Conservation (phyloP, 2,888 invertebrate genomes). For the Nephrocerus scutellatus region DNA sequence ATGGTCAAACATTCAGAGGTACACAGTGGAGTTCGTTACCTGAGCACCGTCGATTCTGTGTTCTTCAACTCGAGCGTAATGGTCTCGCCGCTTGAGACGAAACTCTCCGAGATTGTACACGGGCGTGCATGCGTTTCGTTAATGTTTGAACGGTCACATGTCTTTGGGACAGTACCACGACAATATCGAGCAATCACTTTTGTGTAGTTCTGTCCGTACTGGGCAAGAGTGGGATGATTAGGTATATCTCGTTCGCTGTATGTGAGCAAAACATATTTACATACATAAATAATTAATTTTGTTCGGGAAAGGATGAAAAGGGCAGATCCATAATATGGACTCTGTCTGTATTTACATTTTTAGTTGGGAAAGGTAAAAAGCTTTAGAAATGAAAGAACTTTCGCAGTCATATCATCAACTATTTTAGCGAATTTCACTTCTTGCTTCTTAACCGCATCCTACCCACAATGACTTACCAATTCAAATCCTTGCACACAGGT, state of each 20-base stretch:
- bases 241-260: slow-evolving; percentile 45
- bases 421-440: too few relatives aligned
- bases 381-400: too few relatives aligned
- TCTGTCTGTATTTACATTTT: too few relatives aligned
- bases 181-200: slow-evolving; percentile 76
- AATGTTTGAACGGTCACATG: slow-evolving; percentile 74
- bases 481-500: slow-evolving; percentile 70
- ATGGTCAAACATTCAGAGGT: too few relatives aligned
- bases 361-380: too few relatives aligned
- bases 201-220: slow-evolving; percentile 60
- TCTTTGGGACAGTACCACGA: slow-evolving; percentile 71
- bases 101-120: slow-evolving; percentile 74
- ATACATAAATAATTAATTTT: too few relatives aligned
- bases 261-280: slow-evolving; percentile 4
- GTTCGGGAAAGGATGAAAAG: too few relatives aligned
- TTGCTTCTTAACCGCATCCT: too few relatives aligned
- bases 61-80: slow-evolving; percentile 72
- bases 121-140: slow-evolving; percentile 57
- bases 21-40: slow-evolving; percentile 50
- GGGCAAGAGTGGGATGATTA: slow-evolving; percentile 40
- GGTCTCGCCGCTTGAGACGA: slow-evolving; percentile 72
- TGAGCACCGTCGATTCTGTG: slow-evolving; percentile 75
- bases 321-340: too few relatives aligned
- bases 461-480: slow-evolving; percentile 71
- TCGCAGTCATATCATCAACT: too few relatives aligned